Evolutionary conservation across 2,113 vertebrate species (phyloP), one percentile per base, ranked within the genome.

Genomic region (Halichoerus grypus): DNA sequence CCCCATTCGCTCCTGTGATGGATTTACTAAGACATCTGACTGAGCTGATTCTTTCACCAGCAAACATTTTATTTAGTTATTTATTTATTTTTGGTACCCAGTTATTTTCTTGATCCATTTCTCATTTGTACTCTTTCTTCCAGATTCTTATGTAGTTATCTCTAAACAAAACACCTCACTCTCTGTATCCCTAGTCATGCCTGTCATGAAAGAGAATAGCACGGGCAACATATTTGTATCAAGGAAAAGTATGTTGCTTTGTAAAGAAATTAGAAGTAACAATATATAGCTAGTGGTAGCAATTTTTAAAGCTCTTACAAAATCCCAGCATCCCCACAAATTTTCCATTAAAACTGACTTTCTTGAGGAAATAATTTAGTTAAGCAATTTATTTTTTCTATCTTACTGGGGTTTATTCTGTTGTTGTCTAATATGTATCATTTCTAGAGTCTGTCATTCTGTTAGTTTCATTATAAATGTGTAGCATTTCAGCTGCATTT

Each of bases 341-440:
- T 46, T 83, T 92, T 49, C 87, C 18, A 46, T 59, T 51, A 88
- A 89, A 95, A 83, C 26, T 89, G 11, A 77, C 81, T 90, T 95
- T 90, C 65, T 57, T 61, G 55, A 55, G 67, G 84, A 95, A 94
- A 95, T 94, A 80, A 74, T 92, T 87, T 28, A 86, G 55, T 88
- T 96, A 77, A 88, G n/a, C 18, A 57, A 83, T 74, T 61, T 80
- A 36, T 90, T 90, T 95, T 95, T 83, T 91, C 88, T 57, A 79
- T n/a, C 5, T 65, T 91, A 19, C 36, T 51, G 51, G 18, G 63
- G 14, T 39, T 96, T 85, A 81, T 92, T 71, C 83, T 59, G 72
- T 71, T 49, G 39, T 31, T 74, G 6, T 86, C 80, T 28, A 72
- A 90, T 39, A 33, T 1, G 8, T 36, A 57, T 87, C 53, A 94